Percentiles rank a stretch among this genome's conserved stretches.
phyloP scores from a whole-genome alignment of 2,888 invertebrate species.

The Lithophane ornitopus region DNA sequence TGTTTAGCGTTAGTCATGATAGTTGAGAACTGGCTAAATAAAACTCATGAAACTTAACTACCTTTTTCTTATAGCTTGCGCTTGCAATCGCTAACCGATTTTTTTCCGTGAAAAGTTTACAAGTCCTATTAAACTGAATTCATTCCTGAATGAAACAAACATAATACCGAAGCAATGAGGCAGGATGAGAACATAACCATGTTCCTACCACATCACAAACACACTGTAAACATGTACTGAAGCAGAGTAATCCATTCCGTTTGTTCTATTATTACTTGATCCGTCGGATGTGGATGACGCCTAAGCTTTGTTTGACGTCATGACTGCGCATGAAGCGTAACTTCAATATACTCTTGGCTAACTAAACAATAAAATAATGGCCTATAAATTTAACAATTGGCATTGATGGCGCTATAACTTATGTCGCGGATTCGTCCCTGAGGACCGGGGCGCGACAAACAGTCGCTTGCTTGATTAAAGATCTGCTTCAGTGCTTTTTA shows the following conservation, averaged over 20 bases:
- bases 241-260: constrained; percentile 56
- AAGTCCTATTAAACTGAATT: background rate
- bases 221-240: constrained; percentile 51
- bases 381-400: constrained; percentile 68
- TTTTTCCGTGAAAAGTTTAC: background rate
- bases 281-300: constrained; percentile 62
- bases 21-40: background rate
- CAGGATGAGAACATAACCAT: constrained; percentile 23
- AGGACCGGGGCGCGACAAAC: constrained; percentile 50
- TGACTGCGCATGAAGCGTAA: constrained; percentile 54
- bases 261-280: constrained; percentile 67
- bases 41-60: background rate
- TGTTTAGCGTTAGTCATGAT: background rate
- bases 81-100: background rate
- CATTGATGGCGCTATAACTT: constrained; percentile 66
- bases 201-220: constrained; percentile 36
- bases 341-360: constrained; percentile 63
- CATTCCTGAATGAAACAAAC: background rate
- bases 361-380: constrained; percentile 70
- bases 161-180: constrained; percentile 11
- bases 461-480: constrained; percentile 55
- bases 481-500: constrained; percentile 58
- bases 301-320: constrained; percentile 65
- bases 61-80: constrained; percentile 12
- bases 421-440: constrained; percentile 60